These are phyloP conservation scores for Chelidonichthys spinosus DNA, from an alignment of 2,797 vertebrate species.

Conservation along the genomic window DNA sequence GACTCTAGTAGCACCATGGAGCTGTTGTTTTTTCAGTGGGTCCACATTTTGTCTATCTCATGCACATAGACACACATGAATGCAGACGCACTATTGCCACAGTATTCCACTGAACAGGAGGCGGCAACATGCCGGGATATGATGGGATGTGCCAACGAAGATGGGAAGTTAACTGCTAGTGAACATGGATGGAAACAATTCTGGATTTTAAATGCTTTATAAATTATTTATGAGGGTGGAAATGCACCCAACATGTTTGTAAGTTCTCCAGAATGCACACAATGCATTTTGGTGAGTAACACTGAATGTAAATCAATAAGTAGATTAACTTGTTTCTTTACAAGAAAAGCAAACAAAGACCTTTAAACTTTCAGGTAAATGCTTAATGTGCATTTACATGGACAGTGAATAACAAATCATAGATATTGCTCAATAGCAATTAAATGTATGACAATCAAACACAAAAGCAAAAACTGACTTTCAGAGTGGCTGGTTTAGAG, in stretches of 20 bases:
- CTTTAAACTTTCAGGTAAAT: constrained; percentile 2
- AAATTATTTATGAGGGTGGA: too few relatives aligned
- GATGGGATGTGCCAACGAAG: too few relatives aligned
- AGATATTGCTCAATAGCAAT: not conserved
- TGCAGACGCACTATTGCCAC: too few relatives aligned
- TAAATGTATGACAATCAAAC: not conserved
- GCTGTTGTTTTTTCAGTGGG: not conserved
- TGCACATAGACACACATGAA: too few relatives aligned
- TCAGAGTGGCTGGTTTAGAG: not conserved
- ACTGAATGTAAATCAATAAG: too few relatives aligned
- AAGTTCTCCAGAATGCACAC: too few relatives aligned
- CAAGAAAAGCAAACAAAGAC: not conserved
- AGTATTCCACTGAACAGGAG: too few relatives aligned
- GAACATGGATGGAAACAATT: not conserved
- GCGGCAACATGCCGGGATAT: too few relatives aligned
- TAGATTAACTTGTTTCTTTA: too few relatives aligned
- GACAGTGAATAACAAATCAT: not conserved
- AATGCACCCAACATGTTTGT: too few relatives aligned
- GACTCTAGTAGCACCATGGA: not conserved
- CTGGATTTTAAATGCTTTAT: not conserved
- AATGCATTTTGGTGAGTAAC: too few relatives aligned
- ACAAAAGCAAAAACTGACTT: not conserved
- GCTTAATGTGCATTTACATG: not conserved
- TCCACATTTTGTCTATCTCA: too few relatives aligned
- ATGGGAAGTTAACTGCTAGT: not conserved